These are phyloP conservation scores for Pemphredon lugubris DNA, from an alignment of 2,888 invertebrate species.

Conservation along the genomic window DNA sequence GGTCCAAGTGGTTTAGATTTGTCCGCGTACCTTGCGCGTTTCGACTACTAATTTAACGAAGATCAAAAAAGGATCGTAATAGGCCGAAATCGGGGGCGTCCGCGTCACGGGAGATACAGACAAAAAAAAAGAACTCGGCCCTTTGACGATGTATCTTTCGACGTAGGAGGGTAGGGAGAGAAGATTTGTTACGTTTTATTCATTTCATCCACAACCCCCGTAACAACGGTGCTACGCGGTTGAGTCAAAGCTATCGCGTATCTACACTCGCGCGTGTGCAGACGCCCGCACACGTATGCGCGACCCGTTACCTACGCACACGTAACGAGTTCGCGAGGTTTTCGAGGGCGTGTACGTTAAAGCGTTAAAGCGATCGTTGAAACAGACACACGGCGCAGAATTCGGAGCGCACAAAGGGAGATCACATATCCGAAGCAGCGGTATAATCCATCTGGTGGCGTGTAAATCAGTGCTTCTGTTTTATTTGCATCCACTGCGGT, in stretches of 20 bases:
- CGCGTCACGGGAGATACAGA: background rate
- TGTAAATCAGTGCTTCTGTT: constrained; percentile 24
- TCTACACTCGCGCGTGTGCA: background rate
- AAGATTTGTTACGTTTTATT: constrained; percentile 10
- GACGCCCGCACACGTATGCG: background rate
- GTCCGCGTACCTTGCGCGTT: constrained; percentile 14
- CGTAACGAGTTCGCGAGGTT: constrained; percentile 19
- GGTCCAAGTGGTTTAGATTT: constrained; percentile 14
- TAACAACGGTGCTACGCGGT: background rate
- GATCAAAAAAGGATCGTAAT: constrained; percentile 13
- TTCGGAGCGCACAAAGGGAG: constrained; percentile 14
- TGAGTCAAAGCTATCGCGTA: background rate
- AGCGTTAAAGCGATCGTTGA: constrained; percentile 32
- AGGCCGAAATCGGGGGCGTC: background rate
- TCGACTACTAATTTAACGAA: constrained; percentile 45
- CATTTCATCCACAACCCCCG: constrained; percentile 8
- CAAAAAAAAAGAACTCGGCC: constrained; percentile 1
- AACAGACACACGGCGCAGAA: constrained; percentile 20
- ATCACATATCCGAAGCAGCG: constrained; percentile 14
- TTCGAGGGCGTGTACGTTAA: constrained; percentile 9
- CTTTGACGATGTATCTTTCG: background rate
- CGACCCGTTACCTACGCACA: background rate
- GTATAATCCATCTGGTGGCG: constrained; percentile 18
- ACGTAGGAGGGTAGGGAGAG: background rate
- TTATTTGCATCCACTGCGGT: background rate